Conservation (phyloP, 1,140 invertebrate genomes). For the Trichomalopsis sarcophagae region DNA sequence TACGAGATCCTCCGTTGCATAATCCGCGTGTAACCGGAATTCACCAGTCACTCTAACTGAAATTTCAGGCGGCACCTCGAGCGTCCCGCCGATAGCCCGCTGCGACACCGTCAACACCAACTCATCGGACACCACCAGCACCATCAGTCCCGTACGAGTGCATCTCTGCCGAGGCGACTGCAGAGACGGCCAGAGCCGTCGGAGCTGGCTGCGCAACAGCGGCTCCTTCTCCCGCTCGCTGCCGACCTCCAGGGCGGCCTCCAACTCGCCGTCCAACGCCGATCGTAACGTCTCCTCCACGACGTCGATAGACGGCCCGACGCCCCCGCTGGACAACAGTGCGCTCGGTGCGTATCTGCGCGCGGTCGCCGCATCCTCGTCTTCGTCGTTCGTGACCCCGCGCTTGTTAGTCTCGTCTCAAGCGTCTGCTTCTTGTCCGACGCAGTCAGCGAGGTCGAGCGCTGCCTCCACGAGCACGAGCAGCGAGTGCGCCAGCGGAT, state of each 20-base stretch:
- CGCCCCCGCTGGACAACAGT: neutral
- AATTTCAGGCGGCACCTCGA: neutral
- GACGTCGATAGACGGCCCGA: neutral
- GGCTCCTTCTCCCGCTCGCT: slow-evolving; percentile 19
- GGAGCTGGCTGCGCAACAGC: neutral
- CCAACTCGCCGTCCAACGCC: neutral
- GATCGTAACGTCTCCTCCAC: neutral
- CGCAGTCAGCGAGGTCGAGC: slow-evolving; percentile 43
- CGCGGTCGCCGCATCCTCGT: neutral
- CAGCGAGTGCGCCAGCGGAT: slow-evolving; percentile 19
- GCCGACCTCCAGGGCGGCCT: neutral
- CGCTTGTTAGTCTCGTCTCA: neutral
- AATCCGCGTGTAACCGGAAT: too few species aligned
- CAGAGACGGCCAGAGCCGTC: neutral
- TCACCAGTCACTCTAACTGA: too few species aligned
- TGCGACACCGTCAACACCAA: neutral
- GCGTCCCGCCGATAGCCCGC: neutral
- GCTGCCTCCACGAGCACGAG: slow-evolving; percentile 36
- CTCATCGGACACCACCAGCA: neutral
- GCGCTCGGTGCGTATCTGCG: slow-evolving; percentile 45
- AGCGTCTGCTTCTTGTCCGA: neutral
- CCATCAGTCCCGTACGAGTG: neutral
- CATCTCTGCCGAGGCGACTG: neutral
- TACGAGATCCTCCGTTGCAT: too few species aligned
- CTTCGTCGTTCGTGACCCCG: neutral